Evolutionary conservation across 2,888 invertebrate genomes (phyloP), one percentile per base, ranked within the genome.

Genomic region (Himalopsyche japonica): DNA sequence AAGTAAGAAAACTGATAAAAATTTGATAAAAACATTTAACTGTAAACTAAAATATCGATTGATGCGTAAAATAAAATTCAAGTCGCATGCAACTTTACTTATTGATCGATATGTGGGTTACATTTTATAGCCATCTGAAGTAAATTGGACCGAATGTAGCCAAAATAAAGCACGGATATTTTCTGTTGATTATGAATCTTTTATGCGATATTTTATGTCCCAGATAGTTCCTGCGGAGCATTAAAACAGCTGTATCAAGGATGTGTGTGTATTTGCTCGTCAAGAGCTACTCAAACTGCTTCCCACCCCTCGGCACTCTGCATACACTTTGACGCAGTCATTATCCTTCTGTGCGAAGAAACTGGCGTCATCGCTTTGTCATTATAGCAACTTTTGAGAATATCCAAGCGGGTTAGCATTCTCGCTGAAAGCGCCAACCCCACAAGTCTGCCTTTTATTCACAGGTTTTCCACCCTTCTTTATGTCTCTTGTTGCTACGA

Each of bases 361-460:
- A 76, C 76, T 32, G 76, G 32, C 76, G 76, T 76, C 76, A 76
- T 76, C 76, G 20, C 34, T 76, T 76, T 76, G 76, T 76, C 76
- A 76, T 76, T 76, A 76, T 76, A 34, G 30, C 76, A 76, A 76
- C 76, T 76, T 76, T 76, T 76, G 34, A 30, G 76, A 34, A 76
- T 32, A 5, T 76, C 76, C 76, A 76, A 30, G 76, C 76, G 76
- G 30, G 32, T n/a, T 43, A 57, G 24, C 20, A 30, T 27, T 76
- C 76, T 32, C 76, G 76, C 7, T 34, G 76, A 30, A 76, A 32
- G 30, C 76, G 3, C 3, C 7, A 8, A 20, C 20, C 70, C 20
- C 70, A 3, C 32, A 30, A 18, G 12, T 34, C 18, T 24, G 18
- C 76, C 32, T 18, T 76, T 34, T 34, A 18, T 34, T 76, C n/a